Evolutionary conservation across 2,888 invertebrate species (phyloP), one percentile per base, ranked within the genome.

Genomic region (Drosophila tripunctata): DNA sequence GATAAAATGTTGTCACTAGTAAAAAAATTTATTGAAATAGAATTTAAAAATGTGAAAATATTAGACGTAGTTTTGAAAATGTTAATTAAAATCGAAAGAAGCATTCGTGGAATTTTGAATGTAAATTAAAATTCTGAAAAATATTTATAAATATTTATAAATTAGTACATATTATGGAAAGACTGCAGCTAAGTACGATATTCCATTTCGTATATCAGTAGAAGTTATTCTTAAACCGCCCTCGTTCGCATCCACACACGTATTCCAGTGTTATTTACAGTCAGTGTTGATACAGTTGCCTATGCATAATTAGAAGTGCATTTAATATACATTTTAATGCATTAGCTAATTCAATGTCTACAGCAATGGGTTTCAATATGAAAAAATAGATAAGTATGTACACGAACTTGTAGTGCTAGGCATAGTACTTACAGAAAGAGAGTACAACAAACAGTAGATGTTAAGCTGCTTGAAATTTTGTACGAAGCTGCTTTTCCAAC

Each of bases 251-350:
- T 17, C 21, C 43, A 24, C 15, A 48, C 15, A 48, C 12, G 19
- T 35, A n/a, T 10, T 6, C 8, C 6, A 12, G 35, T 38, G 31
- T 27, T 35, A 58, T 63, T 41, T 48, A 36, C 55, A 44, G 51
- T 38, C 36, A 22, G 15, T 14, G 30, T 30, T 30, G 14, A 14
- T 64, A 43, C 70, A 73, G 47, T 14, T 31, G 56, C 43, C 17
- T 15, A 35, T 58, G 74, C 62, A 63, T 74, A 71, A 74, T 75
- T 63, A 52, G 35, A 40, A 31, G 33, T 44, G 72, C 45, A 27
- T 43, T 56, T 24, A 17, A 55, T 12, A 44, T 48, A 30, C 24
- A 41, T 61, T 52, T 41, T 35, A 58, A 56, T 62, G 61, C 60
- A 67, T 75, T 64, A 70, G 36, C 38, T 14, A 21, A 10, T 2